Base-by-base conservation (phyloP, 2,888 invertebrate species). In the Carterocephalus palaemon region DNA sequence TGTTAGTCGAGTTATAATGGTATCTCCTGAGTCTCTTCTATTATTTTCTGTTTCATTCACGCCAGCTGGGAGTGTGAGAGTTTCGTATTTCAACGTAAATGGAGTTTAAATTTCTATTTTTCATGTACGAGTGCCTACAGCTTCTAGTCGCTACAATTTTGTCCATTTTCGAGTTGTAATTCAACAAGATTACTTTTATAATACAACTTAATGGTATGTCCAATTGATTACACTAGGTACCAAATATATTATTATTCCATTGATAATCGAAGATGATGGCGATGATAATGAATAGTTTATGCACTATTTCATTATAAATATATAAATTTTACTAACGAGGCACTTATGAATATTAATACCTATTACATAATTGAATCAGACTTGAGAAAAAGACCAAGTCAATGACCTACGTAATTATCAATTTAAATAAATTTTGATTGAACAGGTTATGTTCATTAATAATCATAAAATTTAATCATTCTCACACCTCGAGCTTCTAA, bases 1-100 rank as follows among this genome's bases (percentile, higher is more conserved):
- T 82, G 81, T 81, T 79, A 75, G 75, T 66, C 66, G 68, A 65
- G 73, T 75, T 76, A 79, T 82, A 80, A 82, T 78, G 75, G 78
- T 69, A 66, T 74, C 77, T 77, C 70, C 62, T 48, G 72, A 66
- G 74, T 74, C 67, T 67, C 59, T 69, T 65, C 72, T 73, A 78
- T 78, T 79, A 78, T 82, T 79, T 77, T 73, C 71, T 73, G 67
- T 73, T 75, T 67, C 73, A 73, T 79, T 77, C 73, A 73, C 62
- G 63, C 68, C 67, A 71, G 73, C 81, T 79, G 82, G 72, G 72
- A 68, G 71, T 69, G 68, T 64, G 69, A 59, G 65, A 77, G 80
- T 79, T 77, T 83, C 80, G 75, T 71, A 78, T 81, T 83, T 77
- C 81, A 70, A 67, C 63, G 67, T 67, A 75, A 78, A 80, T 78